These are phyloP conservation scores for Enteromius treurensis DNA, from an alignment of 2,797 vertebrate genomes.

Conservation along the genomic window DNA sequence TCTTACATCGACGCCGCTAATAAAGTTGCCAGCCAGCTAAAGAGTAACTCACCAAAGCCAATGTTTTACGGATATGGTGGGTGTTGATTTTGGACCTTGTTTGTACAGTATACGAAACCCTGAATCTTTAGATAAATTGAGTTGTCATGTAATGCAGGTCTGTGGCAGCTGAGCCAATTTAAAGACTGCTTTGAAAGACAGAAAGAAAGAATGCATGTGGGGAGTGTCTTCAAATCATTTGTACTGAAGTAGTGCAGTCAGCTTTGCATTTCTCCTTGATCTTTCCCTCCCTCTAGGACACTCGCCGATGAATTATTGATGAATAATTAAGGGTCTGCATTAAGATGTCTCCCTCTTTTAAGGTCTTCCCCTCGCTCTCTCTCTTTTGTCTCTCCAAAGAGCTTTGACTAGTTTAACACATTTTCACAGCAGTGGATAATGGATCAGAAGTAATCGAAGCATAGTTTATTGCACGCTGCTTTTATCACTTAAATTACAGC, in stretches of 20 bases:
- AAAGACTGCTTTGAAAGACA: neutral
- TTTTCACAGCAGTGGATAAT: conserved; percentile 26
- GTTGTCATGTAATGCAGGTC: neutral
- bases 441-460: conserved; percentile 26
- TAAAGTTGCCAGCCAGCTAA: conserved; percentile 14
- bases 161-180: neutral
- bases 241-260: conserved; percentile 9
- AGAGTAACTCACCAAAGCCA: conserved; percentile 3
- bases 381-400: conserved; percentile 17
- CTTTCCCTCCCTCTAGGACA: conserved; percentile 14
- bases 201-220: neutral
- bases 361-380: neutral
- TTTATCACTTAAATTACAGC: conserved; percentile 30
- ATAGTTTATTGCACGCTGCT: conserved; percentile 34
- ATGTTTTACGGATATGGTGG: neutral
- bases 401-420: conserved; percentile 19
- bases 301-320: conserved; percentile 41
- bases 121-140: neutral
- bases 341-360: conserved; percentile 35
- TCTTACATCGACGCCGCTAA: neutral
- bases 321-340: conserved; percentile 44
- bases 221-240: conserved; percentile 2
- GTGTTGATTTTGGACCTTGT: neutral
- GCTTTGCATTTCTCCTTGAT: conserved; percentile 30
- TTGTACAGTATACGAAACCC: neutral